A percentile compares a stretch with the other conserved stretches of the same genome.
Conservation (phyloP, 2,113 vertebrate genomes). For the Callipepla californica region DNA sequence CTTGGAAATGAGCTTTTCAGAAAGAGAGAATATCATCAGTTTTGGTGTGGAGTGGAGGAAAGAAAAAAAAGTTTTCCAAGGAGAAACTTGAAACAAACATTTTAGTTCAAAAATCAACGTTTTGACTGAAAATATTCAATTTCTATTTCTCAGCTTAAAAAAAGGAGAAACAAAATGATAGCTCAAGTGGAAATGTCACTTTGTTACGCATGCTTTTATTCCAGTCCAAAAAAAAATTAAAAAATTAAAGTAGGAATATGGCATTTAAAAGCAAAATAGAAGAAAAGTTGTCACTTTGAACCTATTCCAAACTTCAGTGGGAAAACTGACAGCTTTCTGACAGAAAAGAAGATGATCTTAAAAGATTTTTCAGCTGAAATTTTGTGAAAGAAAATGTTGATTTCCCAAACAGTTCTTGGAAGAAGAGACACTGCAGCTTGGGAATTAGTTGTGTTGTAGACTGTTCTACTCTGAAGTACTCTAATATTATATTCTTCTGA, state of each 20-base stretch:
- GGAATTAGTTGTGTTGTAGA: not conserved
- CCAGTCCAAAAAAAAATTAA: not conserved
- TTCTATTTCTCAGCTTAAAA: conserved; percentile 32
- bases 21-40: not conserved
- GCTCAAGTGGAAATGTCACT: conserved; percentile 19
- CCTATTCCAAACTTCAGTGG: conserved; percentile 42
- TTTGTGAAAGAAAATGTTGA: not conserved
- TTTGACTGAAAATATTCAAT: conserved; percentile 41
- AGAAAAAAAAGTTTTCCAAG: not conserved
- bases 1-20: not conserved
- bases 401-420: not conserved
- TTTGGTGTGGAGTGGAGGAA: not conserved
- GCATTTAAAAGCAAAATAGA: conserved; percentile 50
- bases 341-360: conserved; percentile 28
- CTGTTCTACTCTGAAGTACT: not conserved
- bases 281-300: conserved; percentile 30
- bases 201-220: conserved; percentile 8
- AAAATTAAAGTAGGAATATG: not conserved
- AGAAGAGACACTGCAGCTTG: not conserved
- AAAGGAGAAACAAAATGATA: conserved; percentile 26
- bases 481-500: not conserved
- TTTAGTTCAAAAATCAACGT: not conserved
- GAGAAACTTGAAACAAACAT: conserved; percentile 4
- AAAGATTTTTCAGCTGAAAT: conserved; percentile 44
- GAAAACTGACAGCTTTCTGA: conserved; percentile 56